Evolutionary conservation across 1,140 invertebrate genomes (phyloP), one percentile per base, ranked within the genome.

Genomic region (Drosophila bifasciata): DNA sequence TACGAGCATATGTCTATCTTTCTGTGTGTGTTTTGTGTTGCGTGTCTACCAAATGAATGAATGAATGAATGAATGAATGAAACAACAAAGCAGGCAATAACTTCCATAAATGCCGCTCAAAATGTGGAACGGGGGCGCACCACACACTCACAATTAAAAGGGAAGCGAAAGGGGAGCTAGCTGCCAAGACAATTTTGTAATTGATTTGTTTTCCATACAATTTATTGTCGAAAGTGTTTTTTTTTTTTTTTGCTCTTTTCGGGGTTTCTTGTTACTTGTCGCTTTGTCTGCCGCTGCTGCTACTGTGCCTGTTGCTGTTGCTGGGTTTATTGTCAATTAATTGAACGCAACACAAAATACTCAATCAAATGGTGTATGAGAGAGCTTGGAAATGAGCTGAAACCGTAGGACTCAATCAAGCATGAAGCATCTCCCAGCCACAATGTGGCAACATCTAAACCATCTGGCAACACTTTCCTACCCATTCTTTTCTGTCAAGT

Each of bases 131-230:
- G 48, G 32, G 49, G n/a, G 48, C 17, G 11, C 15, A 52, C 1
- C 19, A 4, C 19, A 21, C 19, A 0, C 19, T 3, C 19, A 21
- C 49, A 32, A 64, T 36, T 28, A 58, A 46, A 53, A 52, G 45
- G 15, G 8, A 23, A 13, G 32, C 28, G 21, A 52, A 58, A 41
- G 40, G n/a, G n/a, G n/a, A n/a, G n/a, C n/a, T n/a, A 55, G 23
- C 32, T 61, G 57, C 25, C 39, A 45, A 49, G 32, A 55, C 44
- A 70, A 43, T 70, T 63, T 76, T 76, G 77, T 85, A 85, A 85
- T 85, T 85, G 80, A 86, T 84, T 84, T 85, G 81, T 86, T 86
- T 85, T 80, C 81, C 43, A 86, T 80, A 80, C 76, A 80, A 80
- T 86, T 84, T 56, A 76, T 85, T 76, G 72, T 44, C 39, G 45